Evolutionary conservation across 2,888 invertebrate genomes (phyloP).

Genomic region (Limenitis camilla): DNA sequence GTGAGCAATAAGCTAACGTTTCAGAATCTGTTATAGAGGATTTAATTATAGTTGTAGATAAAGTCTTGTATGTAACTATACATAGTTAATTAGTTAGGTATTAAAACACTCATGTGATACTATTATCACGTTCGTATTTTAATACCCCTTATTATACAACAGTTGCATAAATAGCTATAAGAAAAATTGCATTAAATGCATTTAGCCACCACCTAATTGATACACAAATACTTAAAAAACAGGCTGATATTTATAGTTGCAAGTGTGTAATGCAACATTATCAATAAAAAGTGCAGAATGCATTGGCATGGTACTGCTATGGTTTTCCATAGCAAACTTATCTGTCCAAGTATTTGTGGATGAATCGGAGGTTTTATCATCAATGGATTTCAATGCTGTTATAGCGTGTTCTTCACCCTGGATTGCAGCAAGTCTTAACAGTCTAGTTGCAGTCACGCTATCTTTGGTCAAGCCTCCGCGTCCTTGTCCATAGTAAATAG

Average conservation of each 20-base stretch:
- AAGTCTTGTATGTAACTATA: too few relatives aligned
- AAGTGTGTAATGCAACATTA: constrained; percentile 40
- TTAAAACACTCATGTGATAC: too few relatives aligned
- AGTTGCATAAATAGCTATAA: too few relatives aligned
- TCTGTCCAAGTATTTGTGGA: constrained; percentile 35
- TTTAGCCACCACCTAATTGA: constrained; percentile 10
- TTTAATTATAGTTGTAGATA: too few relatives aligned
- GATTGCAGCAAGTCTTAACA: constrained; percentile 73
- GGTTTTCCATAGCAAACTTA: constrained; percentile 31
- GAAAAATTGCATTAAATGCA: constrained; percentile 2
- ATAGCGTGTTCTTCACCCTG: constrained; percentile 75
- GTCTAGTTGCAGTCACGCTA: constrained; percentile 61
- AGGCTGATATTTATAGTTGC: constrained; percentile 33
- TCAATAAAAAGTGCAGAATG: constrained; percentile 54
- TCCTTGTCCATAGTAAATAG: constrained; percentile 79
- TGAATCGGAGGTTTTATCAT: constrained; percentile 37
- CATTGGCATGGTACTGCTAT: constrained; percentile 42
- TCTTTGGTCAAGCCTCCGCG: constrained; percentile 73
- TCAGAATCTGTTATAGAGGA: too few relatives aligned
- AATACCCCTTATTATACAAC: too few relatives aligned
- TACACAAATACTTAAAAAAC: constrained; percentile 30
- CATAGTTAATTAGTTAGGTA: too few relatives aligned
- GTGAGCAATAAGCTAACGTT: too few relatives aligned
- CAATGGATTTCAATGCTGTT: constrained; percentile 59
- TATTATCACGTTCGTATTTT: too few relatives aligned